Evolutionary conservation across 2,113 vertebrate species (phyloP), one percentile per base, ranked within the genome.

Genomic region (Nesospiza acunhae): DNA sequence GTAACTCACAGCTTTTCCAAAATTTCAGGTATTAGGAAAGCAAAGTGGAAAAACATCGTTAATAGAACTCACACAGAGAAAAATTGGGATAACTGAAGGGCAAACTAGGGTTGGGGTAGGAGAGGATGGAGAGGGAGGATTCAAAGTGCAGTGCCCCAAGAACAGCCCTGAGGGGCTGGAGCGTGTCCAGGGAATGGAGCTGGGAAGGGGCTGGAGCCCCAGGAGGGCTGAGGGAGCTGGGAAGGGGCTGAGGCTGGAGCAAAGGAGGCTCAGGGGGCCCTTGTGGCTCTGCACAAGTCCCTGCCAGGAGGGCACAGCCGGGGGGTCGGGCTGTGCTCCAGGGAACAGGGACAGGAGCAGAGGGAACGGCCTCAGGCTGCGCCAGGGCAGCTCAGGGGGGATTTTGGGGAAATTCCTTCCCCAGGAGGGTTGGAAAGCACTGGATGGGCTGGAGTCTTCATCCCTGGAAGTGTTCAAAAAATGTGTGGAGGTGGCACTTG

Each of bases 401-500:
- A 5, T 11, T 5, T 13, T 35, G 10, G 31, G n/a, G 19, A 9
- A 31, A 10, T 31, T 26, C 27, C 33, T 31, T 46, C 12, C 15
- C 37, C 31, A 31, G 56, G 26, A 44, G 13, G 13, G 20, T 31
- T 62, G 67, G 67, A 13, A 31, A 52, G 26, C 16, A 4, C 26
- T 24, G 55, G 33, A 7, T 44, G 46, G 21, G 10, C 35, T 67
- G 3, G 28, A 28, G 56, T 24, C 2, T 8, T 20, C n/a, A 17
- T 41, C 31, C 23, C 56, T 47, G 47, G 19, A 13, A 4, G 27
- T 5, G 47, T 15, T 44, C 7, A 4, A 0, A 15, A 2, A 3
- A 3, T 1, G 2, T 13, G 10, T 28, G 56, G 33, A 10, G 0
- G 10, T n/a, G 64, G 10, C 47, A 3, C 6, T 1, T 11, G 64